Evolutionary conservation across 1,140 invertebrate genomes (phyloP).

Genomic region (Hyphantria cunea): DNA sequence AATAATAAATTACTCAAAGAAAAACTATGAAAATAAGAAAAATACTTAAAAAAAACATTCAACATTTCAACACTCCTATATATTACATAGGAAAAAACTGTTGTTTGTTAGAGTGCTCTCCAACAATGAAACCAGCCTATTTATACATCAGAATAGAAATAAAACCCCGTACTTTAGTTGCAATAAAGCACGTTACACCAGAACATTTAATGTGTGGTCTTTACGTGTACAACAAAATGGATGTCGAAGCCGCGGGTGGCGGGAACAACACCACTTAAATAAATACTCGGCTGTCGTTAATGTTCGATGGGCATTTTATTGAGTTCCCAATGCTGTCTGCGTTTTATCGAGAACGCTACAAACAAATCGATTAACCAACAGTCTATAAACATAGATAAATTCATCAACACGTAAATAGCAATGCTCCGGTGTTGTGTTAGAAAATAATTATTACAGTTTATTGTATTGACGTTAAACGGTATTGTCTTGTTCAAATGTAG

Average conservation of each 20-base stretch:
- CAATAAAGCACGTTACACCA: not conserved
- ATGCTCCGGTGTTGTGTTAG: conserved; percentile 22
- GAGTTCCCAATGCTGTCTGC: conserved; percentile 36
- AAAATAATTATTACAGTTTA: conserved; percentile 13
- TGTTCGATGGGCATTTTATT: conserved; percentile 37
- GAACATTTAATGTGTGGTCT: conserved; percentile 31
- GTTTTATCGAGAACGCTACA: conserved; percentile 47
- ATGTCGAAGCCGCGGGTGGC: conserved; percentile 3
- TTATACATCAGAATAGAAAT: conserved; percentile 4
- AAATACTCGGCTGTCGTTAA: conserved; percentile 36
- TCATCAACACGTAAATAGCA: conserved; percentile 37
- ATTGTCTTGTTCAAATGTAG: no score
- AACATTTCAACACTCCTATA: no score
- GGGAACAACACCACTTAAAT: conserved; percentile 30
- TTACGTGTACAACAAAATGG: conserved; percentile 5
- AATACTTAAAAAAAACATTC: no score
- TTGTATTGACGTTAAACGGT: not conserved
- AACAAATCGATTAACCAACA: conserved; percentile 39
- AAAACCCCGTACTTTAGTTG: not conserved
- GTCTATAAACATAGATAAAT: conserved; percentile 42
- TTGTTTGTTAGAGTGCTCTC: no score
- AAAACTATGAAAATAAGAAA: no score
- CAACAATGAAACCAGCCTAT: not conserved
- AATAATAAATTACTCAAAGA: no score
- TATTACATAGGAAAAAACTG: no score